Base-by-base conservation (phyloP, 2,888 invertebrate species). In the Pterobdella sp. region DNA sequence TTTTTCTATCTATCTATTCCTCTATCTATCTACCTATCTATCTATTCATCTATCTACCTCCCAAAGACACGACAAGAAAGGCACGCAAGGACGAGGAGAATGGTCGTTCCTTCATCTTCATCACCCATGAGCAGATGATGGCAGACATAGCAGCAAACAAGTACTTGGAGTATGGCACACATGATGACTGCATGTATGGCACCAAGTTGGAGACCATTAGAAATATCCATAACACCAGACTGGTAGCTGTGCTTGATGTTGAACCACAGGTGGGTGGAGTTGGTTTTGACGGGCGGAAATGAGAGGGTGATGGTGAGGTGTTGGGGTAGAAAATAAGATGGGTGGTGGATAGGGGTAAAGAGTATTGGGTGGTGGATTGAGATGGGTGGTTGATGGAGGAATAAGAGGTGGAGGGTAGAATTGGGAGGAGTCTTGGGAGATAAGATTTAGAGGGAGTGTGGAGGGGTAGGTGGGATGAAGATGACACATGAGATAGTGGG, bases 81-180 rank as follows among this genome's bases (percentile, higher is more conserved):
- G 91, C 96, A 68, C 88, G 94, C 82, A 89, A 92, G 76, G 96
- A 95, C 80, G 98, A 98, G 86, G 94, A 96, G 84, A 95, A 94
- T 82, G 97, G 97, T 72, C 90, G 95, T 82, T 94, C 94, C 86
- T 99, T 98, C 86, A 96, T 93, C 86, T 98, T 98, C 86, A 95
- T 98, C 31, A 89, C 94, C 4, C 95, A 96, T 83, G 96, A 98
- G 81, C 93, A 95, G 86, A 98, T 98, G 98, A 94, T 97, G 95
- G 90, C 93, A n/a, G 98, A 98, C 83, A 98, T 98, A 80, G 93
- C 93, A 70, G 93, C 93, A 75, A 96, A 95, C 85, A 95, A 96
- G 86, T 97, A 96, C 85, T 88, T 98, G 82, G 97, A 98, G 88
- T 97, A 97, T 84, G 97, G 96, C 89, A 80, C 76, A 1, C 76